Evolutionary conservation across 2,888 invertebrate species (phyloP).

Genomic region (Folsomia manolachei): DNA sequence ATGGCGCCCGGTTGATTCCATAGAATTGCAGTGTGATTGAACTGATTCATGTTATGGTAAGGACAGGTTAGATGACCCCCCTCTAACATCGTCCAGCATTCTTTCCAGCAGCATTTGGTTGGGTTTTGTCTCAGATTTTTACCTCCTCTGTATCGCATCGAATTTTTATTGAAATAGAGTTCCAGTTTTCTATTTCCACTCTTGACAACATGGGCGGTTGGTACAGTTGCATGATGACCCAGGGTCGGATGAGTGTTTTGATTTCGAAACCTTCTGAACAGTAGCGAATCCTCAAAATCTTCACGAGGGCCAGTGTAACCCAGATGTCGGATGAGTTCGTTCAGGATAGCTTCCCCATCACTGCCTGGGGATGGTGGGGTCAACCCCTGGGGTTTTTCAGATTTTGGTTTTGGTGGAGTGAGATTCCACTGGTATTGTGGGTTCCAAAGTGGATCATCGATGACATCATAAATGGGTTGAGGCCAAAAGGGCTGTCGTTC

Average conservation of each 20-base stretch:
- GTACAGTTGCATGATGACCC: background rate
- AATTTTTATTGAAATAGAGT: background rate
- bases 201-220: background rate
- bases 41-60: background rate
- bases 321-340: background rate
- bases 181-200: background rate
- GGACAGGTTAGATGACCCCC: background rate
- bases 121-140: background rate
- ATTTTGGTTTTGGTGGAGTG: background rate
- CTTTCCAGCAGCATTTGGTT: background rate
- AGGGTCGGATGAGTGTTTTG: background rate
- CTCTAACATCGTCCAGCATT: background rate
- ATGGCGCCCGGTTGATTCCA: too few species aligned
- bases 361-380: background rate
- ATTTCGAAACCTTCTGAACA: background rate
- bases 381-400: background rate
- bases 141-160: background rate
- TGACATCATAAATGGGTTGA: background rate
- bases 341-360: background rate
- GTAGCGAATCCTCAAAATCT: background rate
- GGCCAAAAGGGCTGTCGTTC: too few species aligned
- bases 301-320: background rate
- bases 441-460: background rate
- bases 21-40: background rate
- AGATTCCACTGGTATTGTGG: background rate